Conservation (phyloP, 2,113 vertebrate species). For the Campylomormyrus numenius region DNA sequence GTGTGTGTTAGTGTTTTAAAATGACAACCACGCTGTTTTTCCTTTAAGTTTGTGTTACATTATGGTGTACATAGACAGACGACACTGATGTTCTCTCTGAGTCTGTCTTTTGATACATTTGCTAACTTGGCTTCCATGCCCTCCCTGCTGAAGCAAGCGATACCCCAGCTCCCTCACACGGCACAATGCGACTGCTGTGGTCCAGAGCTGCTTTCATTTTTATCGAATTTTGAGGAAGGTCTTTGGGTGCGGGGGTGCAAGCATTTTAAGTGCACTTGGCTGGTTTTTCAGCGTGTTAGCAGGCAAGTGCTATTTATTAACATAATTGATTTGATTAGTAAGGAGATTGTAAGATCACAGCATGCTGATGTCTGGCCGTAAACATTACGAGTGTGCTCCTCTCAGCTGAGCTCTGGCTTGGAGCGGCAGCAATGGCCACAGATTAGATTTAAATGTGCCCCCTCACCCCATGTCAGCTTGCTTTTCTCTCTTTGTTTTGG, state of each 20-base stretch:
- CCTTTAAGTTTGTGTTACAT: neutral
- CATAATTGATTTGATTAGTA: constrained; percentile 72
- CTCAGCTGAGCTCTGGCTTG: neutral
- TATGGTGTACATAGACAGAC: neutral
- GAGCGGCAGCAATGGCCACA: neutral
- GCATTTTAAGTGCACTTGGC: neutral
- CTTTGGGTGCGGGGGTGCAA: neutral
- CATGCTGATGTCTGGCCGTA: constrained; percentile 41
- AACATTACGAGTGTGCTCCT: neutral
- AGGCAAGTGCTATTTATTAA: constrained; percentile 59
- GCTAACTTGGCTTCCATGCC: neutral
- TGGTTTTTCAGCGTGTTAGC: neutral
- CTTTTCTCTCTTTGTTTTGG: neutral
- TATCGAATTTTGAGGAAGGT: constrained; percentile 18
- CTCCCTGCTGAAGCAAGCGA: neutral
- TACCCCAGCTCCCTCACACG: constrained; percentile 22
- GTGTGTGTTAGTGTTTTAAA: neutral
- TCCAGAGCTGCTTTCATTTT: constrained; percentile 28
- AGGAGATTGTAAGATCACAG: constrained; percentile 69
- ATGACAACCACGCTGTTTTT: neutral
- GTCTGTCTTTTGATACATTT: neutral
- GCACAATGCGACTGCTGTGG: constrained; percentile 21
- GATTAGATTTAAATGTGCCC: neutral
- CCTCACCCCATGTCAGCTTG: neutral
- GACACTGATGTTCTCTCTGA: neutral